A percentile compares a stretch with the other conserved stretches of the same genome.
phyloP scores from a whole-genome alignment of 2,113 vertebrate species.

The Equus przewalskii region DNA sequence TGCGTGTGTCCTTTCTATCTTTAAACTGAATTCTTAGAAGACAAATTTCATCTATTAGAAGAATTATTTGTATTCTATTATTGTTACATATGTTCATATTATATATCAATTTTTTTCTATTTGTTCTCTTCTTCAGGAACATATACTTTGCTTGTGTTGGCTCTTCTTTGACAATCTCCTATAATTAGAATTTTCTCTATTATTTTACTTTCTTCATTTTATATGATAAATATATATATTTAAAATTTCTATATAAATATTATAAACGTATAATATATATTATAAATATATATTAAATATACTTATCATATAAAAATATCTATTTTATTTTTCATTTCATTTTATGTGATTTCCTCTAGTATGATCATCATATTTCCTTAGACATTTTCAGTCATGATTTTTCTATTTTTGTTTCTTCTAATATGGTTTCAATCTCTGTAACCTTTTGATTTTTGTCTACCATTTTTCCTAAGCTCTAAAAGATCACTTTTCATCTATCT shows the following conservation, averaged over 20 bases:
- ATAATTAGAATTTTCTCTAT: constrained; percentile 7
- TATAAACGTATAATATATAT: too few species aligned
- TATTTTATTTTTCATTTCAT: constrained; percentile 37
- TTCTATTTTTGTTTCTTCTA: constrained; percentile 27
- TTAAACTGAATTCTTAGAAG: constrained; percentile 35
- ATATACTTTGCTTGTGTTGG: neutral
- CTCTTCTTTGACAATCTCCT: neutral
- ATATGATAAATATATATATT: neutral
- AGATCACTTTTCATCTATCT: constrained; percentile 13
- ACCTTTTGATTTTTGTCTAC: constrained; percentile 25
- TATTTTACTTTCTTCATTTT: neutral
- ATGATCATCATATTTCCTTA: constrained; percentile 14
- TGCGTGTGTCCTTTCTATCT: neutral
- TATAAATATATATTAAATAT: too few species aligned
- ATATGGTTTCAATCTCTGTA: neutral
- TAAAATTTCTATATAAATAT: too few species aligned
- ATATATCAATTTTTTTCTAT: neutral
- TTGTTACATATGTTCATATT: neutral
- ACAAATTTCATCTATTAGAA: neutral
- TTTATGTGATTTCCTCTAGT: neutral
- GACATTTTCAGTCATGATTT: neutral
- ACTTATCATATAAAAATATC: neutral
- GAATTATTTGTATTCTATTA: neutral
- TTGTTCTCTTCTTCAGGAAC: neutral
- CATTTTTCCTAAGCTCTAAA: neutral